phyloP scores from a whole-genome alignment of 2,888 invertebrate genomes.

The Ypsolopha scabrella region DNA sequence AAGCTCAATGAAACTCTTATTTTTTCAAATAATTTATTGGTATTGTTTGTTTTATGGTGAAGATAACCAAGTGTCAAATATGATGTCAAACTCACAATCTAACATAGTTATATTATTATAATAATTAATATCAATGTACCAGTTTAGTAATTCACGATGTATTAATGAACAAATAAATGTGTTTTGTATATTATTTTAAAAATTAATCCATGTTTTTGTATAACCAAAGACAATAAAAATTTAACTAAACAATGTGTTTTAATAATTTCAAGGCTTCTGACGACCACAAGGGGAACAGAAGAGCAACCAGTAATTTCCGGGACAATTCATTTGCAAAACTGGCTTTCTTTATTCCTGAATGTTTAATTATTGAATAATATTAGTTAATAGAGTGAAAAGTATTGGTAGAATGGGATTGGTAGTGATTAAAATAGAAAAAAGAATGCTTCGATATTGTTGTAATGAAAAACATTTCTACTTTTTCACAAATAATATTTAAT shows the following conservation, averaged over 20 bases:
- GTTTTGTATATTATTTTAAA: constrained; percentile 70
- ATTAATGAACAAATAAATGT: constrained; percentile 59
- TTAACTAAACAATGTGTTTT: constrained; percentile 54
- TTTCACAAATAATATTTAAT: too few species aligned
- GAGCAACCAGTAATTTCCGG: neutral
- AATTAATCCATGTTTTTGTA: constrained; percentile 70
- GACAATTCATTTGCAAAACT: neutral
- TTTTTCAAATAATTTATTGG: too few species aligned
- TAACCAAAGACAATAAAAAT: constrained; percentile 72
- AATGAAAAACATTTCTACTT: too few species aligned
- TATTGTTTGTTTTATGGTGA: too few species aligned
- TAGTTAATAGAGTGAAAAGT: too few species aligned
- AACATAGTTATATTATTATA: constrained; percentile 11
- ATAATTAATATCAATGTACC: constrained; percentile 61
- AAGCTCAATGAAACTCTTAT: too few species aligned
- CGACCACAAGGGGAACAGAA: too few species aligned
- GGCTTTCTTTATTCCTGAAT: neutral
- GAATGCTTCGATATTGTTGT: too few species aligned
- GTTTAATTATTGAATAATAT: too few species aligned
- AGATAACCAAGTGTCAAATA: constrained; percentile 9
- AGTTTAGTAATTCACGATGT: constrained; percentile 55
- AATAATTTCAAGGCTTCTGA: constrained; percentile 15
- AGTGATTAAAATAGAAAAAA: too few species aligned
- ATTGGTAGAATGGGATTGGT: too few species aligned
- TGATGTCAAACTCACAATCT: constrained; percentile 11